Evolutionary conservation across 2,888 invertebrate species (phyloP).

Genomic region (Cryptosula pallasiana): DNA sequence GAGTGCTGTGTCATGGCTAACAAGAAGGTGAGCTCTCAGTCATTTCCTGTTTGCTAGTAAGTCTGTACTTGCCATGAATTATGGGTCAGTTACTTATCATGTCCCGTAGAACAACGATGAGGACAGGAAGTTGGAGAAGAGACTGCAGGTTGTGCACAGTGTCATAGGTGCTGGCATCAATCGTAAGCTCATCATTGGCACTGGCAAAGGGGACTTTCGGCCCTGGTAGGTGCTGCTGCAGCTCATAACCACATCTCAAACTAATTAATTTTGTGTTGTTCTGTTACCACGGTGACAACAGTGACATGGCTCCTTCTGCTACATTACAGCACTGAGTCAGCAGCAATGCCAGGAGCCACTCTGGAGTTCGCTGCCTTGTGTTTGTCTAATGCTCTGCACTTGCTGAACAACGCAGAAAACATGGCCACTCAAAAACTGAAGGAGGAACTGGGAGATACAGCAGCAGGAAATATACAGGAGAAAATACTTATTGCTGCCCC

Average conservation of each 20-base stretch:
- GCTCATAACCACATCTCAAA: no score
- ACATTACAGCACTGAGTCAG: constrained; percentile 58
- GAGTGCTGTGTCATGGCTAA: constrained; percentile 64
- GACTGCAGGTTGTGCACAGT: constrained; percentile 61
- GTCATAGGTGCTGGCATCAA: constrained; percentile 61
- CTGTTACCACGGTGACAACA: no score
- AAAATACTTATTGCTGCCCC: constrained; percentile 42
- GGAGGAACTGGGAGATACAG: constrained; percentile 24
- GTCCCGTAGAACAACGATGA: constrained; percentile 60
- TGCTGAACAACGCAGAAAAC: constrained; percentile 61
- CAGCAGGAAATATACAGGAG: constrained; percentile 30
- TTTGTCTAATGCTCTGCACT: constrained; percentile 72
- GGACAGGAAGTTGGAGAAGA: constrained; percentile 61
- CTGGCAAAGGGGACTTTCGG: constrained; percentile 34
- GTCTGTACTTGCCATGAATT: no score
- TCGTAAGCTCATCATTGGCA: constrained; percentile 62
- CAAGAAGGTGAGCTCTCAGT: constrained; percentile 38
- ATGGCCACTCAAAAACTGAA: constrained; percentile 4
- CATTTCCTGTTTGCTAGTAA: no score
- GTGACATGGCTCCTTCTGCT: no score
- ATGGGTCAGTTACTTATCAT: not conserved
- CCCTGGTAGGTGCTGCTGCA: constrained; percentile 24
- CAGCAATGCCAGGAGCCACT: constrained; percentile 79
- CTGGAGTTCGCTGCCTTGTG: constrained; percentile 85
- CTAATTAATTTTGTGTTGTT: no score